These are phyloP conservation scores for Pollenia griseotomentosa DNA, from an alignment of 2,888 invertebrate species.

Conservation along the genomic window DNA sequence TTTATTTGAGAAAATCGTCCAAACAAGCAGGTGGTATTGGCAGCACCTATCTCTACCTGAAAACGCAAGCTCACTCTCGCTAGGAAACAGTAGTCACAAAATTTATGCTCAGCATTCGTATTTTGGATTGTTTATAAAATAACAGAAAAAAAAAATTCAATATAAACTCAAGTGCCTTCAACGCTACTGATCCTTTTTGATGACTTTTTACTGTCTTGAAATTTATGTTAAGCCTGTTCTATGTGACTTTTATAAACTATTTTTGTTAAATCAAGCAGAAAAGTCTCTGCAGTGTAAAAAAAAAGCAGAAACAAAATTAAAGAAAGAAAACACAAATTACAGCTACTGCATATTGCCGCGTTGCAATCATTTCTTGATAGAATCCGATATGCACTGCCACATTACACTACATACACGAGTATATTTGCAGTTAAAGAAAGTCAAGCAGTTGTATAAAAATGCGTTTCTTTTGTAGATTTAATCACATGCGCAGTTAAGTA, in stretches of 20 bases:
- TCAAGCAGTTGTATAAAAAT: constrained; percentile 66
- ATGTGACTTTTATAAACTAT: constrained; percentile 69
- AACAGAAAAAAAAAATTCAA: too few relatives aligned
- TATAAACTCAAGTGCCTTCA: too few relatives aligned
- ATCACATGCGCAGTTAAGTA: constrained; percentile 74
- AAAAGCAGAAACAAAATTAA: constrained; percentile 1
- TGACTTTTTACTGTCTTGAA: constrained; percentile 10
- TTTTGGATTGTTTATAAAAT: too few relatives aligned
- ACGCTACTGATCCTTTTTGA: background rate
- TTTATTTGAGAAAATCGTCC: too few relatives aligned
- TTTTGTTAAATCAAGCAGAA: constrained; percentile 67
- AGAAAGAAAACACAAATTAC: constrained; percentile 58
- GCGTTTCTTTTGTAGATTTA: constrained; percentile 73
- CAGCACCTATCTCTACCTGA: too few relatives aligned
- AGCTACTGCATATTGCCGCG: constrained; percentile 70
- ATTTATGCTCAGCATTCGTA: too few relatives aligned
- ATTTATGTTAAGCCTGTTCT: constrained; percentile 44
- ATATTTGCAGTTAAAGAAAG: constrained; percentile 28
- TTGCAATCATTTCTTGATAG: constrained; percentile 67
- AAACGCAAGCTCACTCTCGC: too few relatives aligned
- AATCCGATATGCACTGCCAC: background rate
- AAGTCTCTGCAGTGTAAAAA: constrained; percentile 57
- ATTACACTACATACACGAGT: background rate
- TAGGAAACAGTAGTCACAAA: background rate
- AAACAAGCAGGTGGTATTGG: too few relatives aligned